Percentiles rank a stretch among this genome's conserved stretches.
Conservation (phyloP, 2,113 vertebrate species). For the Danio rerio region DNA sequence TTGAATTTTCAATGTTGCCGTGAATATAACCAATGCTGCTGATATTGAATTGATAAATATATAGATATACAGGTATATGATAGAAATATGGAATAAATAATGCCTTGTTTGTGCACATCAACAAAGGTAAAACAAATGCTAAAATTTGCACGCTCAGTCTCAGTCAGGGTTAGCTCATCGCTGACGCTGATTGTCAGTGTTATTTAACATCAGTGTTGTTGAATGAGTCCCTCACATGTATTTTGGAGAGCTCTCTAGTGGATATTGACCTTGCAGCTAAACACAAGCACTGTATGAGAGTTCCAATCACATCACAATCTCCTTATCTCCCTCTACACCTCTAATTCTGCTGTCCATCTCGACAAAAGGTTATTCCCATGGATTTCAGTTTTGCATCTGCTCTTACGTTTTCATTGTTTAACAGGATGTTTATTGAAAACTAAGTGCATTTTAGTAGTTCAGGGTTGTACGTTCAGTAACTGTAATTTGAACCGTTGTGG, state of each 20-base stretch:
- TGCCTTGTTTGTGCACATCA: neutral
- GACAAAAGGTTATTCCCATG: conserved; percentile 17
- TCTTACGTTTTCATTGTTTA: neutral
- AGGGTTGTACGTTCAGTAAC: no score
- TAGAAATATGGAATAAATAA: no score
- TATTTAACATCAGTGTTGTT: conserved; percentile 16
- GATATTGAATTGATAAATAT: neutral
- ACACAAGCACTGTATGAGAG: conserved; percentile 1
- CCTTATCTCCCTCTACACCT: conserved; percentile 2
- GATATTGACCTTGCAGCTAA: conserved; percentile 15
- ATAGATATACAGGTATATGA: no score
- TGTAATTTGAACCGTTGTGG: no score
- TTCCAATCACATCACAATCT: conserved; percentile 1
- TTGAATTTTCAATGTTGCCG: no score
- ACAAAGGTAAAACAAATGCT: neutral
- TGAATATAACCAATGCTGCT: no score
- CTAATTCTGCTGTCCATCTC: neutral
- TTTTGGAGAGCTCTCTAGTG: conserved; percentile 15
- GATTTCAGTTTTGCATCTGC: neutral
- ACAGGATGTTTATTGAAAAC: neutral
- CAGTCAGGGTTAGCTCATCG: no score
- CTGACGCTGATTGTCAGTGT: neutral
- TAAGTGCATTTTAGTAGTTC: neutral
- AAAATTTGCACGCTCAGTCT: no score
- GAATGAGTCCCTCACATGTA: neutral